Conservation (phyloP, 2,113 vertebrate species). For the Spermophilus dauricus region DNA sequence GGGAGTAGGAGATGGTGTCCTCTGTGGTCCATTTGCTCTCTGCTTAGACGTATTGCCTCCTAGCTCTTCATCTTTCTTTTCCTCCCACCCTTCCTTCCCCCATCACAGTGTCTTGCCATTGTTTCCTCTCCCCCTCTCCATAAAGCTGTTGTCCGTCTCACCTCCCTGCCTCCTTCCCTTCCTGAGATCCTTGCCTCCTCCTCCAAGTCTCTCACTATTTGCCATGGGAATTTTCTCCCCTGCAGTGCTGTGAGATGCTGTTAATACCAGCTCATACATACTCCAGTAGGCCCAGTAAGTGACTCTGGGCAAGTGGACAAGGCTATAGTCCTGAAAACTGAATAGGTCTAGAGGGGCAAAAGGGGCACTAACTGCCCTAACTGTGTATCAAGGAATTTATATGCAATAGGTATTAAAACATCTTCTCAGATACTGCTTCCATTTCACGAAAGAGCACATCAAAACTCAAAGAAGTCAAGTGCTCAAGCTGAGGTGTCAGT, state of each 20-base stretch:
- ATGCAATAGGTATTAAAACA: background rate
- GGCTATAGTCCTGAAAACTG: background rate
- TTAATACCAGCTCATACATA: background rate
- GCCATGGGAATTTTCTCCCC: background rate
- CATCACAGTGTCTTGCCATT: background rate
- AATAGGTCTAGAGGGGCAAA: background rate
- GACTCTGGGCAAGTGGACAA: background rate
- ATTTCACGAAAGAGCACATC: background rate
- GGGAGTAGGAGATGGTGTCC: background rate
- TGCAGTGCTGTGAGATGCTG: background rate
- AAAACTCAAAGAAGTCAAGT: background rate
- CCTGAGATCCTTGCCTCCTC: background rate
- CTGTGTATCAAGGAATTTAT: background rate
- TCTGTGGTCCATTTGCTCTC: background rate
- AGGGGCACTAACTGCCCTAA: background rate
- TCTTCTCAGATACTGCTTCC: background rate
- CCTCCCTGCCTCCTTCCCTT: background rate
- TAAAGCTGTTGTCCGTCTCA: background rate
- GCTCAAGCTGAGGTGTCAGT: background rate
- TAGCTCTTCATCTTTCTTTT: background rate
- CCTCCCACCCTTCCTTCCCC: background rate
- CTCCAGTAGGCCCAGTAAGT: background rate
- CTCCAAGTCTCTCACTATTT: background rate
- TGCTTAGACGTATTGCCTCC: background rate
- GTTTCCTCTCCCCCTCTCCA: background rate